A percentile compares a stretch with the other conserved stretches of the same genome.
These are phyloP conservation scores for Armadillidium nasatum DNA, from an alignment of 1,140 invertebrate species.

Conservation along the genomic window DNA sequence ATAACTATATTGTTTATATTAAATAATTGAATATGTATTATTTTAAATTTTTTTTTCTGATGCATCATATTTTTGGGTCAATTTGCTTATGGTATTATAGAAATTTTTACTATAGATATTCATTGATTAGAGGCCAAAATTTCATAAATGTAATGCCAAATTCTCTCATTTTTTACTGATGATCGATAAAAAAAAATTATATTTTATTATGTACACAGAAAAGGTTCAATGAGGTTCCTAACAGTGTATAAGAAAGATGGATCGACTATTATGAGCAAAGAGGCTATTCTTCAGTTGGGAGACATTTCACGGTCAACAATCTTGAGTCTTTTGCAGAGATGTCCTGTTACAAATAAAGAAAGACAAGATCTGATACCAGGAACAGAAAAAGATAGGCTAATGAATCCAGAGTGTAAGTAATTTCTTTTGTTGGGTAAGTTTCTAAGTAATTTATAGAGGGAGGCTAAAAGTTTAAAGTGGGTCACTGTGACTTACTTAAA, in stretches of 20 bases:
- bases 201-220: slow-evolving; percentile 50
- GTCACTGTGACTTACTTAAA: too few relatives aligned
- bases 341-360: slow-evolving; percentile 68
- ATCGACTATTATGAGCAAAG: slow-evolving; percentile 63
- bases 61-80: too few relatives aligned
- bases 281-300: slow-evolving; percentile 64
- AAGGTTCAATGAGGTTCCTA: slow-evolving; percentile 63
- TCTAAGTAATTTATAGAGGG: background rate
- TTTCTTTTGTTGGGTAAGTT: background rate
- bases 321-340: slow-evolving; percentile 59
- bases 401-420: slow-evolving; percentile 39
- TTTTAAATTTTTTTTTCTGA: too few relatives aligned
- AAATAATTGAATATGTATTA: too few relatives aligned
- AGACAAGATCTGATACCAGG: slow-evolving; percentile 60
- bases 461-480: too few relatives aligned
- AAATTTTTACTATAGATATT: too few relatives aligned
- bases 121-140: too few relatives aligned
- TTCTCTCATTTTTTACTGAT: too few relatives aligned
- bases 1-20: too few relatives aligned
- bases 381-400: slow-evolving; percentile 53
- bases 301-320: slow-evolving; percentile 61
- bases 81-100: too few relatives aligned
- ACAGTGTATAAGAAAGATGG: slow-evolving; percentile 70
- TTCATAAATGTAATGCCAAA: too few relatives aligned
- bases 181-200: too few relatives aligned